Percentiles rank a stretch among this genome's conserved stretches.
phyloP scores from a whole-genome alignment of 2,113 vertebrate species.

The Gymnobelideus leadbeateri region DNA sequence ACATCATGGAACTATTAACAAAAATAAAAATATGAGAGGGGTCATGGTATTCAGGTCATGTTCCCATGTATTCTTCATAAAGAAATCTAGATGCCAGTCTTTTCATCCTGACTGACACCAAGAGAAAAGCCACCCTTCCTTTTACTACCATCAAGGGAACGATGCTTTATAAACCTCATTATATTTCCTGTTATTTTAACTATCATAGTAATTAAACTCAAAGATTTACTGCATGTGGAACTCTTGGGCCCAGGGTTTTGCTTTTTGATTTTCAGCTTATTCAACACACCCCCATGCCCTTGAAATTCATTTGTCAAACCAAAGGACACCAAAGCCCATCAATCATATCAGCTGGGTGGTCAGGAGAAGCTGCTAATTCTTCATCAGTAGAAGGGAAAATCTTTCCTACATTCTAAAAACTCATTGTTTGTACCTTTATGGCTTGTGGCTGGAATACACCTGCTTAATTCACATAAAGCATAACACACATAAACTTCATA shows the following conservation, averaged over 20 bases:
- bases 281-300: constrained; percentile 53
- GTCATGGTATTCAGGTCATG: background rate
- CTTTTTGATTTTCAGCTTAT: constrained; percentile 70
- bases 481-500: background rate
- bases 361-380: constrained; percentile 58
- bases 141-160: background rate
- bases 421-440: background rate
- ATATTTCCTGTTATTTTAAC: constrained; percentile 65
- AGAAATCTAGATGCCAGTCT: background rate
- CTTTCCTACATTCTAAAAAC: constrained; percentile 44
- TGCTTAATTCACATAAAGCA: background rate
- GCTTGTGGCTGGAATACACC: background rate
- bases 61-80: background rate
- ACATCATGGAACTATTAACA: background rate
- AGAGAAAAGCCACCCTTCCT: constrained; percentile 19
- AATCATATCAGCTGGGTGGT: constrained; percentile 34
- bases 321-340: constrained; percentile 40
- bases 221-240: constrained; percentile 69
- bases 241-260: constrained; percentile 5
- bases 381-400: constrained; percentile 38
- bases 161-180: constrained; percentile 53
- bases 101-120: background rate
- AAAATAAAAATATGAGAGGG: too few species aligned
- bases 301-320: constrained; percentile 70
- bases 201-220: constrained; percentile 71